A percentile compares a stretch with the other conserved stretches of the same genome.
phyloP scores from a whole-genome alignment of 1,140 invertebrate genomes.

The Phenacoccus solenopsis region DNA sequence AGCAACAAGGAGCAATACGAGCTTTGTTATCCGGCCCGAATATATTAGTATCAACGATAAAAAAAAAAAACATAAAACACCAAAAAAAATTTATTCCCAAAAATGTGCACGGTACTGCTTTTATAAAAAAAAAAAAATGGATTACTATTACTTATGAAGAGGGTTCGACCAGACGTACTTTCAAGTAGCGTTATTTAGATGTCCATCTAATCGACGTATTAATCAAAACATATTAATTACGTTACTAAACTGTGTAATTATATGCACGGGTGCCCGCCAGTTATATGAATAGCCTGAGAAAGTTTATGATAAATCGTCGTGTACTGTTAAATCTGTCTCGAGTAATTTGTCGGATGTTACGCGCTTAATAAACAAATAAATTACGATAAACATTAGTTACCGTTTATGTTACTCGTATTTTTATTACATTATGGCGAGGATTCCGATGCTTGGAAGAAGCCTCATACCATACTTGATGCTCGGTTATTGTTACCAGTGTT shows the following conservation, averaged over 20 bases:
- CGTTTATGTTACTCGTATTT: neutral
- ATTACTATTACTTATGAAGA: neutral
- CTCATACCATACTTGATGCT: neutral
- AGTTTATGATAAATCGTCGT: neutral
- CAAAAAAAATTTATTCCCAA: neutral
- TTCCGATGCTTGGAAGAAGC: too few relatives aligned
- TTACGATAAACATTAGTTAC: neutral
- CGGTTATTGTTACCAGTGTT: neutral
- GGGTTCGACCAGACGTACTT: neutral
- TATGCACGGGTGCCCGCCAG: neutral
- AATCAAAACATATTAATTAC: constrained; percentile 3
- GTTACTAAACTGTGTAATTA: neutral
- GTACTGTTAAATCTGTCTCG: neutral
- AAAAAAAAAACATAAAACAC: neutral
- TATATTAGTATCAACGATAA: neutral
- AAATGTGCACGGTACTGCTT: neutral
- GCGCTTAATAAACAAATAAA: neutral
- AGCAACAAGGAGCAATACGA: neutral
- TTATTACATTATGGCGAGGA: neutral
- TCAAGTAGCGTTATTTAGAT: neutral
- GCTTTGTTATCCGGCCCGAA: neutral
- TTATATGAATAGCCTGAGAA: neutral
- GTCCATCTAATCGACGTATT: neutral
- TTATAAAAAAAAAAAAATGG: neutral
- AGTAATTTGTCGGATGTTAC: neutral